Percentiles rank a stretch among this genome's conserved stretches.
These are phyloP conservation scores for Emydoidea blandingii DNA, from an alignment of 2,797 vertebrate genomes.

Conservation along the genomic window DNA sequence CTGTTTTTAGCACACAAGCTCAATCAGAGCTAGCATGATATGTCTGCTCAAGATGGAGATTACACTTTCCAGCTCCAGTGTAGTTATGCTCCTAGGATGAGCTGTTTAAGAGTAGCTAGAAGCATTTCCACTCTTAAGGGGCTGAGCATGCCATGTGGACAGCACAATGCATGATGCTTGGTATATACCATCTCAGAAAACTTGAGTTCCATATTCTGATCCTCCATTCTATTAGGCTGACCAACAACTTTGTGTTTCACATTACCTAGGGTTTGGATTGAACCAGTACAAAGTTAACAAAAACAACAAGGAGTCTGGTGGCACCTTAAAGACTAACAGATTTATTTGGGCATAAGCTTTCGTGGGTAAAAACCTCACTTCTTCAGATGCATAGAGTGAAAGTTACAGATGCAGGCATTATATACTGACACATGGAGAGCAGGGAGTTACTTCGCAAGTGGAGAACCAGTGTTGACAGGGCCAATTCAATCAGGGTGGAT, in stretches of 20 bases:
- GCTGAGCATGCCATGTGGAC: accelerated
- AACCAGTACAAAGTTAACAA: neutral
- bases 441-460: too few species aligned
- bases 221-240: neutral
- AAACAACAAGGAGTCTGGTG: too few species aligned
- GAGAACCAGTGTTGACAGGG: too few species aligned
- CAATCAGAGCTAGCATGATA: neutral
- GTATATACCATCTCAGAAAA: neutral
- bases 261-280: neutral
- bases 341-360: too few species aligned
- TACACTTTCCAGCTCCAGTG: neutral
- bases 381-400: too few species aligned
- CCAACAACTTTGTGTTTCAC: neutral
- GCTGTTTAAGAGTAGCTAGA: accelerated
- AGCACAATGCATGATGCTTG: neutral
- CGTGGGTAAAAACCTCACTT: too few species aligned
- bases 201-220: neutral
- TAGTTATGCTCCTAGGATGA: neutral
- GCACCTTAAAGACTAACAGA: too few species aligned
- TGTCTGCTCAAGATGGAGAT: neutral
- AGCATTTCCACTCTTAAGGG: accelerated
- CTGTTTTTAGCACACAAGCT: neutral
- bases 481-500: too few species aligned
- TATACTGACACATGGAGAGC: too few species aligned
- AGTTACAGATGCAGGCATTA: too few species aligned